A percentile compares a stretch with the other conserved stretches of the same genome.
These are phyloP conservation scores for Bombus cullumanus DNA, from an alignment of 1,140 invertebrate species.

Conservation along the genomic window DNA sequence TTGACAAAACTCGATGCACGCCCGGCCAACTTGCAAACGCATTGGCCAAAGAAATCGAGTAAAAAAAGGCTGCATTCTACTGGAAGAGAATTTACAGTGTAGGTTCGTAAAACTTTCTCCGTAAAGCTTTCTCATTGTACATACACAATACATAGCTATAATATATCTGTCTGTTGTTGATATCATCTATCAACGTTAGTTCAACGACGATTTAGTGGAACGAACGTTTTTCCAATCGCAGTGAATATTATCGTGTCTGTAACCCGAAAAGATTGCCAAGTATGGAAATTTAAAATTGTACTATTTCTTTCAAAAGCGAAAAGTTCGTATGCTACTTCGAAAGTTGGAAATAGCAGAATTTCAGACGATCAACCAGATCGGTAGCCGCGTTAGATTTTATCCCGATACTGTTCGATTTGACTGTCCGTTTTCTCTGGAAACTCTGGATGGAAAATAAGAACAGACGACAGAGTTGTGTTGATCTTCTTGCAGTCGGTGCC, in stretches of 20 bases:
- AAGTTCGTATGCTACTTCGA: no score
- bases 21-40: not conserved
- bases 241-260: no score
- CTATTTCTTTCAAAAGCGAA: no score
- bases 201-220: not conserved
- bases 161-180: no score
- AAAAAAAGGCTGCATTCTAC: not conserved
- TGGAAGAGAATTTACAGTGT: not conserved
- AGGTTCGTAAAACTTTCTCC: not conserved
- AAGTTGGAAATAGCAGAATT: no score
- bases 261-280: no score
- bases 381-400: not conserved
- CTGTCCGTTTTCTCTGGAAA: not conserved
- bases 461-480: not conserved
- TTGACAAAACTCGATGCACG: not conserved
- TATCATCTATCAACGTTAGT: not conserved
- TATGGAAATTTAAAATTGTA: no score
- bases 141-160: not conserved
- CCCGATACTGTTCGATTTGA: no score
- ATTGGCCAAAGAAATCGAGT: not conserved
- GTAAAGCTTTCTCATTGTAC: not conserved
- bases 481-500: constrained; percentile 1
- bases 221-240: no score
- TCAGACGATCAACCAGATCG: no score
- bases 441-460: not conserved